Evolutionary conservation across 2,888 invertebrate genomes (phyloP).

Genomic region (Cosmia trapezina): DNA sequence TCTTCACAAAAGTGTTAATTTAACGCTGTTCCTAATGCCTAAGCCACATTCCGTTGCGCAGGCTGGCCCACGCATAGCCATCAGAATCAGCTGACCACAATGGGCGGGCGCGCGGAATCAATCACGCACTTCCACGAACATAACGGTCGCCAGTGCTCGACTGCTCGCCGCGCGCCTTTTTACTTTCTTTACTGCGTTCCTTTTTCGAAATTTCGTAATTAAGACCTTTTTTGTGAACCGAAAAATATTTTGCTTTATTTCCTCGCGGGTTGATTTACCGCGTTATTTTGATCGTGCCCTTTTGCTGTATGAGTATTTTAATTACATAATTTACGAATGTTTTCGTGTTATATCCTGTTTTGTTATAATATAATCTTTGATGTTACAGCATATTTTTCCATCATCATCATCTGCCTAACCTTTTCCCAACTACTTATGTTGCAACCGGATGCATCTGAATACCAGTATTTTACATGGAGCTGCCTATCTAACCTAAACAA

Average conservation of each 20-base stretch:
- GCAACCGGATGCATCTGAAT: not conserved
- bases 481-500: not conserved
- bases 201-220: slow-evolving; percentile 84
- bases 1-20: slow-evolving; percentile 42
- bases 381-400: not conserved
- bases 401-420: not conserved
- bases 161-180: slow-evolving; percentile 70
- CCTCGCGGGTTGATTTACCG: slow-evolving; percentile 62
- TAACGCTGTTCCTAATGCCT: slow-evolving; percentile 52
- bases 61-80: slow-evolving; percentile 57
- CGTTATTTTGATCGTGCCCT: slow-evolving; percentile 61
- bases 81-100: slow-evolving; percentile 70
- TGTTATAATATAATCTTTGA: slow-evolving; percentile 8
- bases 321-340: slow-evolving; percentile 60
- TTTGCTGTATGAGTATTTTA: slow-evolving; percentile 57
- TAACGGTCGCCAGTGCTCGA: slow-evolving; percentile 70
- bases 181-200: slow-evolving; percentile 79
- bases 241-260: slow-evolving; percentile 68
- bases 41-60: slow-evolving; percentile 53
- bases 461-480: not conserved
- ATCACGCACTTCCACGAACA: slow-evolving; percentile 83
- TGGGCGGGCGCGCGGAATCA: slow-evolving; percentile 78
- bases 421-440: not conserved
- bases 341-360: slow-evolving; percentile 24
- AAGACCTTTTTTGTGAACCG: slow-evolving; percentile 77